Evolutionary conservation across 2,113 vertebrate species (phyloP).

Genomic region (Halcyon malimbica): DNA sequence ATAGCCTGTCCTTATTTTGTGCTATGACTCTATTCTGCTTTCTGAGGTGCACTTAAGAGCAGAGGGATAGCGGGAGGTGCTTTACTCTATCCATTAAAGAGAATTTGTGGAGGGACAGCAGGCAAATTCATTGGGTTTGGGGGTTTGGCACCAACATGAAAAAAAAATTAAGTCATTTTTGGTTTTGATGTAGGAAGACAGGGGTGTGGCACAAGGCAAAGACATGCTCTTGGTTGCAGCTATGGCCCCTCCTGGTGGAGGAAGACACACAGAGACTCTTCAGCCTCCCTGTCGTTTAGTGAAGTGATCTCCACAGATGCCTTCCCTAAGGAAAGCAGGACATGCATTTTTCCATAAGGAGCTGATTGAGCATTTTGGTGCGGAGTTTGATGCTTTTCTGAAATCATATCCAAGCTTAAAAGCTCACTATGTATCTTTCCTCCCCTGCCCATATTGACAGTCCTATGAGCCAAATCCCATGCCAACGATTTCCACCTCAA

Average conservation of each 20-base stretch:
- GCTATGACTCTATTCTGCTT: constrained; percentile 34
- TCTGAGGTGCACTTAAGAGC: constrained; percentile 44
- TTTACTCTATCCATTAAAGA: constrained; percentile 45
- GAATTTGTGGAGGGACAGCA: neutral
- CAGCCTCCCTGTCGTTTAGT: neutral
- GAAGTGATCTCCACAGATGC: neutral
- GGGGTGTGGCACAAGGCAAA: constrained; percentile 56
- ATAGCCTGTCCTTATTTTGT: constrained; percentile 20
- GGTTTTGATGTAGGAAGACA: constrained; percentile 59
- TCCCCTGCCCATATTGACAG: neutral
- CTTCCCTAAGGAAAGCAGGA: neutral
- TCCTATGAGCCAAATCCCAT: neutral
- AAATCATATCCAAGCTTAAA: neutral
- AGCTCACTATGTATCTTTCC: neutral
- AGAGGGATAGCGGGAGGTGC: constrained; percentile 7
- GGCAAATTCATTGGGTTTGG: neutral
- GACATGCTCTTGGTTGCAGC: constrained; percentile 73
- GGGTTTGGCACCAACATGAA: neutral
- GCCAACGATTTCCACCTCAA: neutral
- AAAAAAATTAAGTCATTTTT: constrained; percentile 60
- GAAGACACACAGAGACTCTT: constrained; percentile 40
- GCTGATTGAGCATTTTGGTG: constrained; percentile 29
- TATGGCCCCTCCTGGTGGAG: constrained; percentile 80
- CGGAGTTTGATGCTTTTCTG: neutral
- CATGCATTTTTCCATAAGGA: neutral